Evolutionary conservation across 1,140 invertebrate genomes (phyloP), one percentile per base, ranked within the genome.

Genomic region (Acromyrmex charruanus): DNA sequence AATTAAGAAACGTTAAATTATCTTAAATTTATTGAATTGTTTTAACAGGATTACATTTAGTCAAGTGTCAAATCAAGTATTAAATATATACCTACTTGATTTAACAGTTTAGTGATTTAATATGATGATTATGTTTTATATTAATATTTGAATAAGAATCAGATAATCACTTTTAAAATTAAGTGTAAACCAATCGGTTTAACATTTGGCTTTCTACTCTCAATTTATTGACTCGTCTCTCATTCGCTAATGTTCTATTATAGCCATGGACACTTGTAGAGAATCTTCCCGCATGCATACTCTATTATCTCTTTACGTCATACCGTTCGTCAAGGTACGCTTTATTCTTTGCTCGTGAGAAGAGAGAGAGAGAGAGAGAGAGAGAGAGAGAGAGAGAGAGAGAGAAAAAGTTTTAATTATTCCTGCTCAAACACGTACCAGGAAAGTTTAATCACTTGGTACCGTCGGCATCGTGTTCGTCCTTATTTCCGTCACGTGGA

Each of bases 381-480:
- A 61, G 35, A 77, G 25, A 66, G 35, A 63, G 59, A 65, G 28
- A 77, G n/a, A 49, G 58, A 61, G 35, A 77, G 25, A 66, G 35
- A 63, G 59, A 65, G 28, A 74, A 6, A 53, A 25, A 74, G 77
- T 79, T 79, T 79, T 79, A 79, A 79, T 79, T 79, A 79, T 79
- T 66, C 61, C 61, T 79, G 77, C 28, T 79, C 79, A 82, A 84
- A 82, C 65, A 86, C 72, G 59, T 87, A 71, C 39, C 77, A 35
- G 39, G 51, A 58, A 61, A 31, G 77, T 72, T 87, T 87, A 81
- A 72, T 87, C 86, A 87, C 86, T 71, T 71, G 65, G 77, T 55
- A 71, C 68, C 51, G 53, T 74, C 53, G 49, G 58, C 77, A 49
- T 68, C 51, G 49, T 63, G 77, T 87, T 63, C 71, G 25, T 84